phyloP scores from a whole-genome alignment of 2,797 vertebrate species.

The Megalops cyprinoides region DNA sequence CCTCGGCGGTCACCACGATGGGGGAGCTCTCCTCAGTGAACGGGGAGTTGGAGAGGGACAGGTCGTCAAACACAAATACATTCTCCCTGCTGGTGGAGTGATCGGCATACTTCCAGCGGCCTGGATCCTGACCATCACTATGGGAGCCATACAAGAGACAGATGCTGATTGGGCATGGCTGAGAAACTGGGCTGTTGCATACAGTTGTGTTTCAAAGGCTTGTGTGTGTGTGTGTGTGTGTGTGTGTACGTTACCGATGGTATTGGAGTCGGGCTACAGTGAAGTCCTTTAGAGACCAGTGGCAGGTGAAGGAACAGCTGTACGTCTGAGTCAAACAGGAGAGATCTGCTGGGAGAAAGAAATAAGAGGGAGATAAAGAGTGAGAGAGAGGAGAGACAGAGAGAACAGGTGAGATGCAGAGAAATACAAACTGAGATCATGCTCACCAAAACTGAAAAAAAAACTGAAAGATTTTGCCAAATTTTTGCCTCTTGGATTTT shows the following conservation, averaged over 20 bases:
- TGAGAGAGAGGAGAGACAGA: neutral
- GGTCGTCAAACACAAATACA: conserved; percentile 53
- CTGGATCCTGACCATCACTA: conserved; percentile 36
- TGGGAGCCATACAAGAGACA: neutral
- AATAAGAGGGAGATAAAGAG: neutral
- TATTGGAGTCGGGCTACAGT: conserved; percentile 19
- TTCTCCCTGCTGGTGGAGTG: neutral
- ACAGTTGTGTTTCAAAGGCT: too few species aligned
- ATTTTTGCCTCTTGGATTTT: neutral
- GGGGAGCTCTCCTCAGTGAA: conserved; percentile 66
- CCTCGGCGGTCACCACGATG: conserved; percentile 66
- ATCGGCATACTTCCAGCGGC: conserved; percentile 50
- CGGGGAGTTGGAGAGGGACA: conserved; percentile 62
- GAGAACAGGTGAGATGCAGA: too few species aligned
- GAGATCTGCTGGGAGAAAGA: conserved; percentile 21
- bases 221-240: neutral
- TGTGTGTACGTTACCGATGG: conserved; percentile 9
- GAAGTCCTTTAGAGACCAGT: conserved; percentile 4
- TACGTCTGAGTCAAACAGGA: conserved; percentile 27
- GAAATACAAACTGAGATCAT: too few species aligned
- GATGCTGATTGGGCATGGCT: neutral
- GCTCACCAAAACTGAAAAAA: too few species aligned
- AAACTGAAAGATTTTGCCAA: neutral
- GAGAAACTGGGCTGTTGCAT: too few species aligned
- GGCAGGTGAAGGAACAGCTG: conserved; percentile 30